Base-by-base conservation (phyloP, 2,888 invertebrate genomes). In the Seira musarum region DNA sequence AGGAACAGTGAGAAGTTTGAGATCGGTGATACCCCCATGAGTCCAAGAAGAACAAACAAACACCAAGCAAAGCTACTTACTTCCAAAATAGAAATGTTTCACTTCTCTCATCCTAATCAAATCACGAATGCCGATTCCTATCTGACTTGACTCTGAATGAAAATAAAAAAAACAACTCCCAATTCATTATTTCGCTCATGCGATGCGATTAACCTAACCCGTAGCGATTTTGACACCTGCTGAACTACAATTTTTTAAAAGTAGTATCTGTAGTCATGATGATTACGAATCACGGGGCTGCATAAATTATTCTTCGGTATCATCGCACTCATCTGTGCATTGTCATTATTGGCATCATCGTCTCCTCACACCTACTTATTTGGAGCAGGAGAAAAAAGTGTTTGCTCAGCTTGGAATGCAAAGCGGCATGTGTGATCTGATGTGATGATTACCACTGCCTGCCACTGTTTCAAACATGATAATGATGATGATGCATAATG, bases 141-240 rank as follows among this genome's bases (percentile, higher is more conserved):
- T 53, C 53, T 53, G 53, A 30, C 3, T 8, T 30, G 8, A 30
- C 30, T 30, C n/a, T n/a, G n/a, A n/a, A n/a, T n/a, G n/a, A n/a
- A n/a, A n/a, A n/a, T n/a, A n/a, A n/a, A n/a, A n/a, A 40, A 40
- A 40, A 13, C 40, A 40, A 40, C 40, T n/a, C n/a, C n/a, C 40
- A 40, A 40, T 40, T 6, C n/a, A 57, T 57, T 57, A 10, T 57
- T 57, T 57, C 13, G 40, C 13, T 40, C 8, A 57, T 73, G 40
- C 68, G n/a, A n/a, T n/a, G n/a, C n/a, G n/a, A n/a, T n/a, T n/a
- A n/a, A 80, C 74, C 74, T 70, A 70, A 75, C 80, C 80, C 65
- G 66, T 75, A 66, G 74, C 71, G 40, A 40, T 70, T 70, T 75
- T 80, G 70, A 75, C 80, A 80, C 80, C 80, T 80, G 80, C 70